Conservation (phyloP, 1,140 invertebrate species). For the Dinothrombium tinctorium region DNA sequence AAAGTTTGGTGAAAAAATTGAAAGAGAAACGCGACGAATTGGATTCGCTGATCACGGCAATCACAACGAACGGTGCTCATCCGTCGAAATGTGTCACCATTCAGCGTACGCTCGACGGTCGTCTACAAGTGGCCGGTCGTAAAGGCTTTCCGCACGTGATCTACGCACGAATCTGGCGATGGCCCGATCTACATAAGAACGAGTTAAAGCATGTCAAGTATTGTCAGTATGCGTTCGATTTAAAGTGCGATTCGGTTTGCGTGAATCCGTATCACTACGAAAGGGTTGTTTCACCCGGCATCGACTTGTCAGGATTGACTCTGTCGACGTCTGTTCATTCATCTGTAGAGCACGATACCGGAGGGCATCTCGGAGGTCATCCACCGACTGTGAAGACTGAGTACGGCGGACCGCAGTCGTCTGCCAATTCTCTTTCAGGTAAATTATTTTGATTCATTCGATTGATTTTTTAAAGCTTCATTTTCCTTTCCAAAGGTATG, state of each 20-base stretch:
- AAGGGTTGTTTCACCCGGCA: slow-evolving; percentile 30
- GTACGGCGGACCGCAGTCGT: no score
- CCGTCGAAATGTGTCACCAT: slow-evolving; percentile 98
- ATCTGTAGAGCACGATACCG: no score
- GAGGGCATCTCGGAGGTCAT: no score
- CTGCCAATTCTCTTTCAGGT: no score
- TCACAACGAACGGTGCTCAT: slow-evolving; percentile 92
- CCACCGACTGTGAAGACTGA: no score
- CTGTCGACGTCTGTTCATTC: no score
- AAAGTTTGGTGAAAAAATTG: slow-evolving; percentile 87
- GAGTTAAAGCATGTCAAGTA: slow-evolving; percentile 93
- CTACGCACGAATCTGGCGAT: slow-evolving; percentile 93
- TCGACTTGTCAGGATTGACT: slow-evolving; percentile 14
- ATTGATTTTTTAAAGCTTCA: no score
- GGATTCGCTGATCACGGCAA: slow-evolving; percentile 86
- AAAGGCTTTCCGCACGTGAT: slow-evolving; percentile 99
- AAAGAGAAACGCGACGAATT: slow-evolving; percentile 93
- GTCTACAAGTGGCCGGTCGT: slow-evolving; percentile 84
- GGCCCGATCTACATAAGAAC: slow-evolving; percentile 97
- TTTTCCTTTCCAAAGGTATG: no score
- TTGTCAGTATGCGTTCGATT: slow-evolving; percentile 28
- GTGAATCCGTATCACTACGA: slow-evolving; percentile 99
- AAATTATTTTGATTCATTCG: no score
- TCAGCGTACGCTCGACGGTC: slow-evolving; percentile 87
- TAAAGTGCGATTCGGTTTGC: slow-evolving; percentile 72